Base-by-base conservation (phyloP, 2,888 invertebrate genomes). In the Drepana falcataria region DNA sequence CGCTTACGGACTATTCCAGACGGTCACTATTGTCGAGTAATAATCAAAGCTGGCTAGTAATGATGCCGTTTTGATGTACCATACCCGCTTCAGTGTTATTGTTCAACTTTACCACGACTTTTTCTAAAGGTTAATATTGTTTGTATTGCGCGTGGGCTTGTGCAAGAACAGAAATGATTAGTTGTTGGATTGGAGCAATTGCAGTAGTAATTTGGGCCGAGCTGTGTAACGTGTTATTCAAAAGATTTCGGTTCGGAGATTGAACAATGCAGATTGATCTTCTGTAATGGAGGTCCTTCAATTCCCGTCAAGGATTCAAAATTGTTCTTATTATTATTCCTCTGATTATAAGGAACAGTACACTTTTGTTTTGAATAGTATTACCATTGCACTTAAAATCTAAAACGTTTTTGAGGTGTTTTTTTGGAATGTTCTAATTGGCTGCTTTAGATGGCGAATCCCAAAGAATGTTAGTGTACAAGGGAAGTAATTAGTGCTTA, bases 401-500 rank as follows among this genome's bases (percentile, higher is more conserved):
- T n/a, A n/a, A n/a, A n/a, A n/a, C n/a, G n/a, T n/a, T n/a, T n/a
- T n/a, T n/a, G n/a, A n/a, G n/a, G 37, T 37, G 37, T 37, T 37
- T 4, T 37, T 4, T 37, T 37, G 37, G 37, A 71, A 41, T 73
- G 58, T 58, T 55, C 71, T 78, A 78, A 79, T 79, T 79, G 73
- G 75, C 71, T 44, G 71, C 70, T 72, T 75, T 74, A 73, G 41
- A 35, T 40, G 34, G 37, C 41, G 37, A 74, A 71, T 71, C 70
- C 71, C 63, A 67, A 65, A 69, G 72, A 71, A 60, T 64, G 68
- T 44, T 44, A 71, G 73, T 68, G 73, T 74, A 81, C 77, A 79
- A 81, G 82, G 79, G 77, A 79, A 83, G 85, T 86, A 87, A 88
- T 88, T 87, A 87, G 83, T 68, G 77, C 68, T 85, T 81, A 86